Percentiles rank a stretch among this genome's conserved stretches.
Evolutionary conservation across 30 jellyfish, hydroid and myxozoan genomes (phyloP).

Genomic region (Pelagia noctiluca): DNA sequence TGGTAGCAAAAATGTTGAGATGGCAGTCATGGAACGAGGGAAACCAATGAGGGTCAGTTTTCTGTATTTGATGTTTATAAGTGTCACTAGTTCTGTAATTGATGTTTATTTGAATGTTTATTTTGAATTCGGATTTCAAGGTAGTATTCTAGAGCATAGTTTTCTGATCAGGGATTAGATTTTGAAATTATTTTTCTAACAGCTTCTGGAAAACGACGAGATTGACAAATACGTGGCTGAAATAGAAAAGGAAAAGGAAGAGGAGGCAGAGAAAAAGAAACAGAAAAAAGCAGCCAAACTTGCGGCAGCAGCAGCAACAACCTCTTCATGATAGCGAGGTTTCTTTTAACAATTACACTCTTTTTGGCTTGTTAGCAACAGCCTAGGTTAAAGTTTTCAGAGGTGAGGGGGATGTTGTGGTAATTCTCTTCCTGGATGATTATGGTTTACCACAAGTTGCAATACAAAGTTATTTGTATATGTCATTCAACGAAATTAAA

Average conservation of each 20-base stretch:
- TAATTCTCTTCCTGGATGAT: no score
- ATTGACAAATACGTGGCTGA: conserved; percentile 82
- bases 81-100: no score
- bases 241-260: conserved; percentile 91
- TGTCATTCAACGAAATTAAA: no score
- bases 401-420: no score
- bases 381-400: no score
- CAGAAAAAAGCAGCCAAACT: conserved; percentile 87
- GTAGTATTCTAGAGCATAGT: no score
- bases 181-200: background rate
- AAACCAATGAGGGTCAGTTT: conserved; percentile 80
- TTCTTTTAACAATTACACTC: background rate
- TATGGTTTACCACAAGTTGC: no score
- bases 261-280: conserved; percentile 88
- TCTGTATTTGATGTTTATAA: background rate
- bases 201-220: conserved; percentile 83
- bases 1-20: conserved; percentile 89
- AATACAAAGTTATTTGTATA: no score
- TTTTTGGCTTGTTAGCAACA: no score
- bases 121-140: no score
- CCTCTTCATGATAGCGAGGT: background rate
- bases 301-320: conserved; percentile 29
- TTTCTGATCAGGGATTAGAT: background rate
- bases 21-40: conserved; percentile 91
- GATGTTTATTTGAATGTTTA: no score